phyloP scores from a whole-genome alignment of 2,113 vertebrate genomes.

The Protomyctophum bolini region DNA sequence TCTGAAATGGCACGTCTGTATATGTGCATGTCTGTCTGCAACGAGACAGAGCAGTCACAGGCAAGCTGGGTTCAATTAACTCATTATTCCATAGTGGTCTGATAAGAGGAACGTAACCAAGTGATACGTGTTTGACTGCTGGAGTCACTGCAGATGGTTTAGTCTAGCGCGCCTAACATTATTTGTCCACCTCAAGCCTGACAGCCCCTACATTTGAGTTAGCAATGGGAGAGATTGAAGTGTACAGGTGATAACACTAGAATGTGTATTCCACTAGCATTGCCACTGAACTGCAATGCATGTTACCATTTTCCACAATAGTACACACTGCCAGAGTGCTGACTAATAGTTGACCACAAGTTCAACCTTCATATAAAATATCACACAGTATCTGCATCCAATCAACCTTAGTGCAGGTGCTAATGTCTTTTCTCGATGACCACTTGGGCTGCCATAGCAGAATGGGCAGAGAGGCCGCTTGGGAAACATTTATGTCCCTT shows the following conservation, averaged over 20 bases:
- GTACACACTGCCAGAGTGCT: neutral
- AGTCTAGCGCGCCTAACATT: conserved; percentile 44
- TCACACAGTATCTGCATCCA: neutral
- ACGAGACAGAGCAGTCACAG: conserved; percentile 5
- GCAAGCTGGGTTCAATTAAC: conserved; percentile 57
- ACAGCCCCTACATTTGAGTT: conserved; percentile 29
- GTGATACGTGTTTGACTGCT: conserved; percentile 50
- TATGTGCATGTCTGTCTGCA: neutral
- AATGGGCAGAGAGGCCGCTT: too few species aligned
- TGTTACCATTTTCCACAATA: neutral
- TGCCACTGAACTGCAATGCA: neutral
- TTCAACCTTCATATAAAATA: neutral
- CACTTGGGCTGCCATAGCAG: too few species aligned
- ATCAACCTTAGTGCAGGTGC: too few species aligned
- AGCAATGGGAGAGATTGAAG: conserved; percentile 55
- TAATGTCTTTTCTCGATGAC: too few species aligned
- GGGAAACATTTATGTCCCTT: too few species aligned
- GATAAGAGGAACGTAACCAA: conserved; percentile 51
- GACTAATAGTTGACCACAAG: neutral
- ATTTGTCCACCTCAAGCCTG: conserved; percentile 45
- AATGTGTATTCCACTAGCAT: conserved; percentile 25
- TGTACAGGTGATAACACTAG: conserved; percentile 58
- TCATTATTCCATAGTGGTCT: conserved; percentile 52
- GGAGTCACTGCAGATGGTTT: conserved; percentile 63
- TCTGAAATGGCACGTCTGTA: too few species aligned